phyloP scores from a whole-genome alignment of 2,888 invertebrate genomes.

The Hedya salicella region DNA sequence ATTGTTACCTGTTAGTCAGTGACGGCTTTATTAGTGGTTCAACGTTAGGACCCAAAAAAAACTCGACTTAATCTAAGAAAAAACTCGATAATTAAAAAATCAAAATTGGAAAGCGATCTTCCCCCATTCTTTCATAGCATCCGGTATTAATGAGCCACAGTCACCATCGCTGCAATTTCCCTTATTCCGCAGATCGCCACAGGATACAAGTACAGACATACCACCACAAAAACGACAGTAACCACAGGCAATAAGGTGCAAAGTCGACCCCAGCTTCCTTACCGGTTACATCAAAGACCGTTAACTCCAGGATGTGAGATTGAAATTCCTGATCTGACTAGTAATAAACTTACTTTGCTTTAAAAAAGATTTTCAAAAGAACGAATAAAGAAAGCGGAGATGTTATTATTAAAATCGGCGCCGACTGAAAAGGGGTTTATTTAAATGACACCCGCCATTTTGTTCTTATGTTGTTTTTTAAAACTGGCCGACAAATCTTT shows the following conservation, averaged over 20 bases:
- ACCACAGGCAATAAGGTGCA: slow-evolving; percentile 49
- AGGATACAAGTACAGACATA: slow-evolving; percentile 47
- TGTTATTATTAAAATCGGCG: slow-evolving; percentile 74
- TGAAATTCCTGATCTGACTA: slow-evolving; percentile 84
- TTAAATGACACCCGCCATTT: slow-evolving; percentile 67
- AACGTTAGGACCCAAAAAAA: not conserved
- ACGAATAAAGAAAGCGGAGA: slow-evolving; percentile 76
- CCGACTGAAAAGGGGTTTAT: slow-evolving; percentile 69
- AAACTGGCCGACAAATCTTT: slow-evolving; percentile 68
- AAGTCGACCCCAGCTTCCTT: slow-evolving; percentile 46
- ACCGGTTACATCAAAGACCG: slow-evolving; percentile 76
- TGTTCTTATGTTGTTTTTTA: slow-evolving; percentile 56
- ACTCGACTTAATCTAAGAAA: not conserved
- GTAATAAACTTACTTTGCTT: slow-evolving; percentile 79
- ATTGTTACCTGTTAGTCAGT: too few relatives aligned
- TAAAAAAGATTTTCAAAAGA: slow-evolving; percentile 77
- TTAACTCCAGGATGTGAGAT: slow-evolving; percentile 81
- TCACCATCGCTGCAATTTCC: slow-evolving; percentile 56
- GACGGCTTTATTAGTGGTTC: too few relatives aligned
- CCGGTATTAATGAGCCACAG: slow-evolving; percentile 57
- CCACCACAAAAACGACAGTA: slow-evolving; percentile 51
- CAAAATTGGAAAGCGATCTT: slow-evolving; percentile 33
- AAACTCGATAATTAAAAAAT: slow-evolving; percentile 26
- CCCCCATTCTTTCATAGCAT: slow-evolving; percentile 52
- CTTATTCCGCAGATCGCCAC: slow-evolving; percentile 48